Evolutionary conservation across 2,888 invertebrate species (phyloP), one percentile per base, ranked within the genome.

Genomic region (Drosophila peninsularis): DNA sequence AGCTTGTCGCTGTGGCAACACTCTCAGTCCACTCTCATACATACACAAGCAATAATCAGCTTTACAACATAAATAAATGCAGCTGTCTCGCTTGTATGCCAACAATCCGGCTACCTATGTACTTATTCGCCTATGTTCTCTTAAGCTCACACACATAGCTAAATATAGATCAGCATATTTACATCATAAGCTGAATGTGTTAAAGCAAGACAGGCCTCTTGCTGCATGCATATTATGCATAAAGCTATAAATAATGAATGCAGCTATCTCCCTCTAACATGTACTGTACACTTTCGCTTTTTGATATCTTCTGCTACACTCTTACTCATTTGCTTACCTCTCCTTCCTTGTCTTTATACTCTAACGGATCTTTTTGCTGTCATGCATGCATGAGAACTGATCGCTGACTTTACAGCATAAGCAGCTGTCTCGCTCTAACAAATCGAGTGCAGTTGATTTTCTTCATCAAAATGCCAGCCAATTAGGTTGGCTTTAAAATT

Each of bases 401-500:
- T 47, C 47, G 47, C 6, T 30, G 45, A 5, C 1, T 11, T 5
- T 7, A 3, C 27, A 27, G 5, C 9, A 6, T 10, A 30, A 5
- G 7, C 19, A 50, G 53, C 9, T 11, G n/a, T 27, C 5, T 17
- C 17, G 1, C 42, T 54, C 17, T 42, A 13, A 10, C 60, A 17
- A 5, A 2, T 11, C 3, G 3, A 6, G 6, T 5, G 6, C 6
- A 6, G 1, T 2, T 11, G 17, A n/a, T 11, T 4, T 11, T 14
- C 5, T 11, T 13, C 19, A 3, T 3, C 10, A n/a, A n/a, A n/a
- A 13, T 36, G 36, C 27, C 11, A 13, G 2, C 17, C 30, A 41
- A 42, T 54, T 42, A 21, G 9, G 7, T n/a, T 13, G 32, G n/a
- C 54, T 41, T 41, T 21, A 30, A 54, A 54, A 10, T 32, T n/a